Evolutionary conservation across 1,140 invertebrate genomes (phyloP).

Genomic region (Dryas iulia): DNA sequence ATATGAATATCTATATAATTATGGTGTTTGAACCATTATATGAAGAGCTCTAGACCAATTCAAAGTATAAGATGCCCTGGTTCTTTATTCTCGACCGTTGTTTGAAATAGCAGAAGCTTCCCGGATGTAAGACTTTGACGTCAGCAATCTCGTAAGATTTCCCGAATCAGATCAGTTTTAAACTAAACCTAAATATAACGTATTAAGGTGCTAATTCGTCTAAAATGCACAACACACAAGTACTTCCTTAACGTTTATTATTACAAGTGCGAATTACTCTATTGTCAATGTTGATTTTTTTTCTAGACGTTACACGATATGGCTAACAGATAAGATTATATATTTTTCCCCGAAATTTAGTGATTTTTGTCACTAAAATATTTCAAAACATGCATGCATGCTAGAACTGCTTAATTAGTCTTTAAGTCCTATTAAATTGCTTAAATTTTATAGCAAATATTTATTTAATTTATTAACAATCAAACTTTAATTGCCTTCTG

Average conservation of each 20-base stretch:
- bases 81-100: conserved; percentile 27
- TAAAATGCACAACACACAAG: neutral
- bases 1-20: conserved; percentile 38
- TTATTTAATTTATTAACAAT: no score
- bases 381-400: no score
- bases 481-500: no score
- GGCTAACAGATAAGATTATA: neutral
- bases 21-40: conserved; percentile 22
- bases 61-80: conserved; percentile 15
- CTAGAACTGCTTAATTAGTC: no score
- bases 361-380: no score
- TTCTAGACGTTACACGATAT: neutral
- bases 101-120: conserved; percentile 70
- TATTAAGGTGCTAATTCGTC: conserved; percentile 41
- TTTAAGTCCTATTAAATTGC: no score
- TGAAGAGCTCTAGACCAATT: conserved; percentile 18
- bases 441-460: no score
- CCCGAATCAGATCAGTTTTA: conserved; percentile 46
- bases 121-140: conserved; percentile 70
- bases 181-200: conserved; percentile 44
- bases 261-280: conserved; percentile 31
- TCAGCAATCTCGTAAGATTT: conserved; percentile 67
- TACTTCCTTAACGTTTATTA: conserved; percentile 32
- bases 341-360: neutral
- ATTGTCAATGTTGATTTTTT: conserved; percentile 24